Percentiles rank a stretch among this genome's conserved stretches.
These are phyloP conservation scores for Himalopsyche anomala DNA, from an alignment of 2,888 invertebrate species.

Conservation along the genomic window DNA sequence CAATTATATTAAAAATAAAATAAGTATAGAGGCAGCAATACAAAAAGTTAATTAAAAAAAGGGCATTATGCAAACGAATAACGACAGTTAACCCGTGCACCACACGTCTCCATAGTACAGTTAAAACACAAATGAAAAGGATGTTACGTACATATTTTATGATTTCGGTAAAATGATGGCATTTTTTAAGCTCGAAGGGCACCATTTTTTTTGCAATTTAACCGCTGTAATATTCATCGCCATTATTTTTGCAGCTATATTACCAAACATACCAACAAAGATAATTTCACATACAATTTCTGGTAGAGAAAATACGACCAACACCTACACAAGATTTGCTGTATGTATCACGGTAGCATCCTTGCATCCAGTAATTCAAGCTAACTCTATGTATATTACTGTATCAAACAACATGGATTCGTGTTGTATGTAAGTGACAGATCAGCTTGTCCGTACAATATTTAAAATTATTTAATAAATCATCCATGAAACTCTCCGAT, in stretches of 20 bases:
- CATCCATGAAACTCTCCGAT: no score
- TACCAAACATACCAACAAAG: background rate
- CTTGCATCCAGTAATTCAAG: no score
- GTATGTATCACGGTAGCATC: no score
- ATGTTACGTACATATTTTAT: slow-evolving; percentile 29
- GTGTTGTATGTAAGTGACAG: no score
- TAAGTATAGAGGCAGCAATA: slow-evolving; percentile 44
- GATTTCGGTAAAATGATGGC: slow-evolving; percentile 4
- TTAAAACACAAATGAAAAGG: slow-evolving; percentile 43
- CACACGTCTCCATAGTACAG: slow-evolving; percentile 27
- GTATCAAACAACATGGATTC: no score
- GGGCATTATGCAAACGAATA: slow-evolving; percentile 49
- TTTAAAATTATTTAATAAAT: no score
- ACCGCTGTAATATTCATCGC: background rate
- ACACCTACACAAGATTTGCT: no score
- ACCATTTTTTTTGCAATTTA: background rate
- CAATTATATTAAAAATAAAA: slow-evolving; percentile 46
- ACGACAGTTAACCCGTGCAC: slow-evolving; percentile 40
- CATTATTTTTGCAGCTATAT: background rate
- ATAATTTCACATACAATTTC: background rate
- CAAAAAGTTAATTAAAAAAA: slow-evolving; percentile 57
- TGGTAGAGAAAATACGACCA: no score
- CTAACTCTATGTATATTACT: no score
- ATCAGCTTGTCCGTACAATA: no score
- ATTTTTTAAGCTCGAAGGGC: slow-evolving; percentile 4